Base-by-base conservation (phyloP, 2,888 invertebrate species). In the Trissoscelio sp. region DNA sequence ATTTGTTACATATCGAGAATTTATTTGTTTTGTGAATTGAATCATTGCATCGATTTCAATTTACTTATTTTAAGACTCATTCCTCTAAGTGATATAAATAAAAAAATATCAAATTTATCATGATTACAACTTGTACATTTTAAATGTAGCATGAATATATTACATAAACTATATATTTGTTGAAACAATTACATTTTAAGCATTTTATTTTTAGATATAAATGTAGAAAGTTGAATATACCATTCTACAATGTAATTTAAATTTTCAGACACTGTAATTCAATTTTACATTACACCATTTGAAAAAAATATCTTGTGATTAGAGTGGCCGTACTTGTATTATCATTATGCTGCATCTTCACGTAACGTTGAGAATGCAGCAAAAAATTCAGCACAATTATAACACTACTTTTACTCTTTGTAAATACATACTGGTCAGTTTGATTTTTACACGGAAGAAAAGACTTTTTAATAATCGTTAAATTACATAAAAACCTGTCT, bases 261-360 rank as follows among this genome's bases (percentile, higher is more conserved):
- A 44, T 18, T 44, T 44, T 2, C 18, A 53, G 11, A 31, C 12
- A 31, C 16, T 37, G n/a, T 11, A 1, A 18, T 57, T 57, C 31
- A 62, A 62, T 24, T 24, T 62, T 5, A 28, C n/a, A 42, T 39
- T 39, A 42, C 24, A 58, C 18, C 18, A 9, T 44, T 44, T 14
- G 22, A 48, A 53, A 14, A 53, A 53, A 28, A 28, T 28, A 3
- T 1, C 31, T 5, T 53, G 16, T 3, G 5, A 31, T 5, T 37
- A 18, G 37, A 37, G 9, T 18, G 18, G 11, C 18, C n/a, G 18
- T 37, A 34, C 37, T 44, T n/a, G 22, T 14, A 51, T 24, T 20
- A 22, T 3, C 4, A 39, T 37, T 22, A 39, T 39, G 57, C 57
- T 39, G 39, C 57, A 57, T 57, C 55, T 55, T 55, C 34, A 55